phyloP scores from a whole-genome alignment of 2,113 vertebrate genomes.

The Castor canadensis region DNA sequence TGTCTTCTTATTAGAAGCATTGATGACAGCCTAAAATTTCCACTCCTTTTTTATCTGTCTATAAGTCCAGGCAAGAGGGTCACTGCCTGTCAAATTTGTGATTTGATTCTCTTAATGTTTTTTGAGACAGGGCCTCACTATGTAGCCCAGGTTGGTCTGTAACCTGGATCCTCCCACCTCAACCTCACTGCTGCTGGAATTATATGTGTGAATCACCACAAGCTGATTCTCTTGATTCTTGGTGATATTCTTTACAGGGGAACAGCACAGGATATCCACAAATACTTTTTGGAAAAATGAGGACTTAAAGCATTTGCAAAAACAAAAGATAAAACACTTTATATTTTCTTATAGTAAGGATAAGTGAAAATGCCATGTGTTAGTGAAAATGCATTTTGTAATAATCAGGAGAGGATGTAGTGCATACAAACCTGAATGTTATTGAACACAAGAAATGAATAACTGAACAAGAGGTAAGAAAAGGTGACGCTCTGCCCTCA shows the following conservation, averaged over 20 bases:
- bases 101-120: too few species aligned
- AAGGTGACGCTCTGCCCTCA: slow-evolving; percentile 90
- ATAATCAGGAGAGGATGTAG: too few species aligned
- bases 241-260: not conserved
- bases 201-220: too few species aligned
- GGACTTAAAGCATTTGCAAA: not conserved
- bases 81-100: not conserved
- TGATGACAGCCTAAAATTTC: not conserved
- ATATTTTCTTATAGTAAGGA: not conserved
- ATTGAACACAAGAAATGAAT: slow-evolving; percentile 89
- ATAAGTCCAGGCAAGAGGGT: not conserved
- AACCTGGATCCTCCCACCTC: too few species aligned
- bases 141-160: too few species aligned
- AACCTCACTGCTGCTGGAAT: too few species aligned
- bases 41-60: not conserved
- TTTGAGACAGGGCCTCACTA: too few species aligned
- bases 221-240: not conserved
- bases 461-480: slow-evolving; percentile 90
- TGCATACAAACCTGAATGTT: slow-evolving; percentile 86
- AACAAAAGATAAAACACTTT: too few species aligned
- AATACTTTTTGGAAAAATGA: not conserved
- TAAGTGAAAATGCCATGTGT: not conserved
- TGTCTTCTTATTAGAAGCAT: not conserved
- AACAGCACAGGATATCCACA: not conserved
- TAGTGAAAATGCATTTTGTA: too few species aligned